Percentiles rank a stretch among this genome's conserved stretches.
These are phyloP conservation scores for Oedothorax gibbosus DNA, from an alignment of 1,140 invertebrate species.

Conservation along the genomic window DNA sequence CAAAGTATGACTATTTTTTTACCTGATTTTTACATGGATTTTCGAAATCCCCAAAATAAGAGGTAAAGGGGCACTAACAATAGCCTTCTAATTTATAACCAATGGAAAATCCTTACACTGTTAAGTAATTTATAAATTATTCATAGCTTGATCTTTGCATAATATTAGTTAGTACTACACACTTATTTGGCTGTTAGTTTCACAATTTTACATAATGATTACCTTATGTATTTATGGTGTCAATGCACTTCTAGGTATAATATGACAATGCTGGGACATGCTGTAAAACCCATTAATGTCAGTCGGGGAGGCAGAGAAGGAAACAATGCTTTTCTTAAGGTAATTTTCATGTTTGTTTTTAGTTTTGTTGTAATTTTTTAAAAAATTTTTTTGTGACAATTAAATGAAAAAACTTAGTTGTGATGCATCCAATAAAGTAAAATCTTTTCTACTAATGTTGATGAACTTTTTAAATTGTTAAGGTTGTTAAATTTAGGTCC, in stretches of 20 bases:
- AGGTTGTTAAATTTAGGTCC: no score
- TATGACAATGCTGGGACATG: slow-evolving; percentile 67
- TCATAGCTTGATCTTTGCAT: no score
- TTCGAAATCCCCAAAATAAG: no score
- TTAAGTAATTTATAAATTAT: no score
- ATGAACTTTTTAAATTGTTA: no score
- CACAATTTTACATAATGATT: background rate
- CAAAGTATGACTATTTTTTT: no score
- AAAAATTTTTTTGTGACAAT: background rate
- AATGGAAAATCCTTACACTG: no score
- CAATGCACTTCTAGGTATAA: slow-evolving; percentile 65
- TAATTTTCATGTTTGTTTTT: slow-evolving; percentile 53
- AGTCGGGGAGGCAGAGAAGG: slow-evolving; percentile 70
- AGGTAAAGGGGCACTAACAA: no score
- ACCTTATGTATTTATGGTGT: background rate
- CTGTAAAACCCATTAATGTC: slow-evolving; percentile 66
- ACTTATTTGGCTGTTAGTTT: background rate
- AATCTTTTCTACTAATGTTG: background rate
- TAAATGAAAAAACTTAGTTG: no score
- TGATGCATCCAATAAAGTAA: background rate
- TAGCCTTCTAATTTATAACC: no score
- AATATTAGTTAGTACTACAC: no score
- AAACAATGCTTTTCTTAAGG: slow-evolving; percentile 71
- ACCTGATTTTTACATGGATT: no score
- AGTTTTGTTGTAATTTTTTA: background rate